Base-by-base conservation (phyloP, 2,888 invertebrate species). In the Drosophila mimetica region DNA sequence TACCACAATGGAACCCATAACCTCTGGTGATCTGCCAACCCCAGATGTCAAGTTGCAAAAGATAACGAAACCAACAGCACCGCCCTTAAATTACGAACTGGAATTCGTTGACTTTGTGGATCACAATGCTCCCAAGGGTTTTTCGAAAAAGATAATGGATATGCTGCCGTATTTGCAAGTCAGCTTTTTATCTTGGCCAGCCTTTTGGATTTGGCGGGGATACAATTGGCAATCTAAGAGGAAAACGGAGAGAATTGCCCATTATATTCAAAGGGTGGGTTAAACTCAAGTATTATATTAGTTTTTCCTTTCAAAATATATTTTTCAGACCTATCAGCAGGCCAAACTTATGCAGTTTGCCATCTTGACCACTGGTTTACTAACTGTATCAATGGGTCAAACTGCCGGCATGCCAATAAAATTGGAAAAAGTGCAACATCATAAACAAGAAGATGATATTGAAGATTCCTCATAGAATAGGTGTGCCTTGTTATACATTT, bases 291-390 rank as follows among this genome's bases (percentile, higher is more conserved):
- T n/a, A 16, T 6, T 0, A 9, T 30, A 0, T 11, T 16, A 16
- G 34, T 16, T 16, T 0, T 32, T 2, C 30, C 28, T 7, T 16
- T 30, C 9, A 14, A 42, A 11, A 11, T 18, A 34, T 8, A 30
- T 8, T 9, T 8, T 41, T 8, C 14, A 89, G 89, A 89, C 89
- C 5, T 86, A 85, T 61, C 79, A 86, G 41, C 86, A 83, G 20
- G 90, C 89, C 25, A 89, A 89, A 54, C 8, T 79, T 2, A 74
- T 89, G 63, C 89, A 89, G 64, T 32, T 90, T 36, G 65, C 80
- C 14, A 81, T 89, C 14, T 48, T 89, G 28, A 47, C 71, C n/a
- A 5, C 75, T 4, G 89, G 89, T 1, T 28, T 82, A 1, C 20
- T 85, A 1, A 65, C 77, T 47, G 71, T 74, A n/a, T 55, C 16